Evolutionary conservation across 2,797 vertebrate genomes (phyloP).

Genomic region (Acanthornis magna): DNA sequence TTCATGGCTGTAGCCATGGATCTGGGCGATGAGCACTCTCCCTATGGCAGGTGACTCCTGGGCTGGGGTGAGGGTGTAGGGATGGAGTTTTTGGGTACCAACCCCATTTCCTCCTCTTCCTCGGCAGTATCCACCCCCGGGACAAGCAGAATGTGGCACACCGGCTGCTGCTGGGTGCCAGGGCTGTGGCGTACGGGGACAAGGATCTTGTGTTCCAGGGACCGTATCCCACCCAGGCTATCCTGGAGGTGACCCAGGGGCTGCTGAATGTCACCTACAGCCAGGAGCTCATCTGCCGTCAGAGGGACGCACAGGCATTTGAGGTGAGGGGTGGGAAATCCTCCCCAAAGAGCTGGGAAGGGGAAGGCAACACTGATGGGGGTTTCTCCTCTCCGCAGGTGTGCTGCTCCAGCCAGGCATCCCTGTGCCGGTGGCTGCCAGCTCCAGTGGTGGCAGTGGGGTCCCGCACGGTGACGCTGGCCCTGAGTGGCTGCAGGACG

Average conservation of each 20-base stretch:
- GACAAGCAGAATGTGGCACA: constrained; percentile 87
- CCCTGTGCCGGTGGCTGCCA: constrained; percentile 70
- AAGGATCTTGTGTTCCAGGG: constrained; percentile 80
- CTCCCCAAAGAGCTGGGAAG: background rate
- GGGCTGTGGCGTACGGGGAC: constrained; percentile 85
- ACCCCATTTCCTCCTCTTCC: background rate
- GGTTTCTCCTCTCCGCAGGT: background rate
- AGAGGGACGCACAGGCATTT: constrained; percentile 63
- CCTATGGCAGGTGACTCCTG: constrained; percentile 77
- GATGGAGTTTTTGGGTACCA: background rate
- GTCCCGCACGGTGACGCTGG: constrained; percentile 62
- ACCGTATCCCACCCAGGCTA: constrained; percentile 77
- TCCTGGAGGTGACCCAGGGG: background rate
- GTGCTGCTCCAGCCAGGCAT: background rate
- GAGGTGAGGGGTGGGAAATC: constrained; percentile 79
- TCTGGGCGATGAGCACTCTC: constrained; percentile 82
- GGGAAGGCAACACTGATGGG: background rate
- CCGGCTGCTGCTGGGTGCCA: constrained; percentile 85
- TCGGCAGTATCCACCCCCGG: constrained; percentile 85
- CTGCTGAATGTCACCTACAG: constrained; percentile 79
- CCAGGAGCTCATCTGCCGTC: constrained; percentile 71
- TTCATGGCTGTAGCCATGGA: constrained; percentile 94
- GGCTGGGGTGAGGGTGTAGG: too few species aligned
- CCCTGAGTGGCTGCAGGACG: constrained; percentile 26
- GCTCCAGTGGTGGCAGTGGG: constrained; percentile 56